Conservation (phyloP, 2,113 vertebrate genomes). For the Perca fluviatilis region DNA sequence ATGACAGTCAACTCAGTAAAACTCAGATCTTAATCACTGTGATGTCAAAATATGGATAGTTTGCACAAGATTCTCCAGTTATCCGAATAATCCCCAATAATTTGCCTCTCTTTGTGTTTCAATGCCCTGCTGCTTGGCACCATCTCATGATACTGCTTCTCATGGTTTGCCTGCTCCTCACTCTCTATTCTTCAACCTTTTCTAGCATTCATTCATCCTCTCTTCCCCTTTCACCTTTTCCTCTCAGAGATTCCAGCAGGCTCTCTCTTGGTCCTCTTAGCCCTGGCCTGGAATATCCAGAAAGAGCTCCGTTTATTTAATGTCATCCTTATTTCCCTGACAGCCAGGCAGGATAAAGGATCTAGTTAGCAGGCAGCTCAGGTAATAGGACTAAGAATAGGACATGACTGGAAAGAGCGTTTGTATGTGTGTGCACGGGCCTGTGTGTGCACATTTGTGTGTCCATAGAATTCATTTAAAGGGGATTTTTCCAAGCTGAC, state of each 20-base stretch:
- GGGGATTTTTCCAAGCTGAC: constrained; percentile 19
- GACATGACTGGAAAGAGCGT: constrained; percentile 51
- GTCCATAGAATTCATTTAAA: constrained; percentile 8
- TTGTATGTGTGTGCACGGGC: background rate
- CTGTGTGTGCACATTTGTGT: constrained; percentile 2
- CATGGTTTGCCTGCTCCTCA: background rate
- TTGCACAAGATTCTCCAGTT: background rate
- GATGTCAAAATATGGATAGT: background rate
- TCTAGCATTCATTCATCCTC: constrained; percentile 25
- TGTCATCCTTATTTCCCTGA: constrained; percentile 67
- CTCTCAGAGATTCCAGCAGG: constrained; percentile 34
- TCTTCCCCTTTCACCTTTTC: constrained; percentile 34
- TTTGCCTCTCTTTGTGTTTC: constrained; percentile 4
- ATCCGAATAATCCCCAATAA: background rate
- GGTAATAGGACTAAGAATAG: constrained; percentile 50
- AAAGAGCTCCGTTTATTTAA: constrained; percentile 64
- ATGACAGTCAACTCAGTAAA: background rate
- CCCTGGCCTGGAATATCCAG: constrained; percentile 62
- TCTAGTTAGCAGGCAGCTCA: constrained; percentile 67
- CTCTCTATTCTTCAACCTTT: constrained; percentile 1
- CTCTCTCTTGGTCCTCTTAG: constrained; percentile 25
- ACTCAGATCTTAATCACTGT: constrained; percentile 5
- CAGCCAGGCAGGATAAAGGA: constrained; percentile 58
- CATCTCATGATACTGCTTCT: constrained; percentile 22
- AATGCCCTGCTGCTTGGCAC: constrained; percentile 6